Evolutionary conservation across 2,888 invertebrate genomes (phyloP), one percentile per base, ranked within the genome.

Genomic region (Punctoribates punctum): DNA sequence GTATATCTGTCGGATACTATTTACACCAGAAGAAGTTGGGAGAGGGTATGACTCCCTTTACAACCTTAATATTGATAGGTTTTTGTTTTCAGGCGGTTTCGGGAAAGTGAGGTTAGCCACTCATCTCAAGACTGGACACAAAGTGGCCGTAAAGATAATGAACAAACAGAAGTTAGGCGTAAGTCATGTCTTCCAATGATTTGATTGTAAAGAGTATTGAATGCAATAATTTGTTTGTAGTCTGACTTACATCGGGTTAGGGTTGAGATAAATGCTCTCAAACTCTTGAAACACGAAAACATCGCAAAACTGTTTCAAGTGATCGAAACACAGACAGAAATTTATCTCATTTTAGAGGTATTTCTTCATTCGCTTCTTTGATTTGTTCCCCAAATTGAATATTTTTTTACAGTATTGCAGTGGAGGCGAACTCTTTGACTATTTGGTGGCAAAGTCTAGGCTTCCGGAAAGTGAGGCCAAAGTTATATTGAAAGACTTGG

Each of bases 111-210:
- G 91, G 82, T 85, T 91, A 74, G 91, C 89, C 11, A 90, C 89
- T 15, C 92, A 93, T 84, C 82, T 89, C 74, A 86, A 89, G n/a
- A 91, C 91, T 73, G 90, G 90, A 48, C 90, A 91, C 82, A 90
- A 90, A 83, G 91, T 91, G 74, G 92, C 92, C 65, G 88, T 92
- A 78, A 92, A 92, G 85, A 90, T 92, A 74, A 91, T 93, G 88
- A 89, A 91, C 81, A 92, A 92, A 84, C 85, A 85, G 73, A 84
- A 86, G 70, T 84, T 92, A 73, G 91, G 91, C 75, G 89, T 75
- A 89, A 84, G 85, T 86, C 83, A 29, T 78, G 73, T 25, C 79
- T 80, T 46, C 81, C 86, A 77, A 75, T 77, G 20, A 78, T 27
- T 20, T 27, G 15, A 15, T 27, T 27, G 3, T 23, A 8, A 15